Base-by-base conservation (phyloP, 23 tunicate species). In the Diplosoma virens region DNA sequence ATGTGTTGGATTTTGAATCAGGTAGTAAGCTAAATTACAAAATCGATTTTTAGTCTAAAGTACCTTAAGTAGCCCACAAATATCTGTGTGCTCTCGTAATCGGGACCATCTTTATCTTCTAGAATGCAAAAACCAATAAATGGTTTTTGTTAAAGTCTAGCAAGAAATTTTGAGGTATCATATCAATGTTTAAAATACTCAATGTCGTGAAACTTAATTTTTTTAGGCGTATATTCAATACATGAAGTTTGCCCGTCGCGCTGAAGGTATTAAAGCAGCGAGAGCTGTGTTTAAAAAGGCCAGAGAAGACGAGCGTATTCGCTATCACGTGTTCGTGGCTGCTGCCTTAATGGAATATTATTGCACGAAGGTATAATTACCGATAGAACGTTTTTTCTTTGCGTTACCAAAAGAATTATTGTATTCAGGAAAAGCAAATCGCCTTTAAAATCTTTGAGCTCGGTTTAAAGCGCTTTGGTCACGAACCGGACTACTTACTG, bases 341-440 rank as follows among this genome's bases (percentile, higher is more conserved):
- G 98, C 98, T 54, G 98, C 98, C 35, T 37, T 86, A 59, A 93
- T 93, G 98, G 98, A 93, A 47, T 93, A 93, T 68, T 84, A 93
- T 56, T 93, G 98, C 55, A 82, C 94, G 0, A 93, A 93, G 89
- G 98, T 78, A 61, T 7, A 14, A 7, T 7, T 41, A 41, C 9
- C 14, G 50, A n/a, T n/a, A n/a, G n/a, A n/a, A n/a, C n/a, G n/a
- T n/a, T 9, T 14, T 7, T 9, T 41, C 9, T 41, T 41, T 41
- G 9, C 50, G 50, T 7, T 41, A 41, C 50, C 9, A 9, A 41
- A 41, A 41, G 50, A 7, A 7, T 41, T 41, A 41, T 41, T 9
- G 14, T 41, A 41, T 88, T 33, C 81, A 93, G 92, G 87, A 93
- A 22, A 86, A 82, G 59, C 89, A 87, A 73, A 82, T 87, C 34